phyloP scores from a whole-genome alignment of 2,888 invertebrate genomes.

The Ceramica pisi region DNA sequence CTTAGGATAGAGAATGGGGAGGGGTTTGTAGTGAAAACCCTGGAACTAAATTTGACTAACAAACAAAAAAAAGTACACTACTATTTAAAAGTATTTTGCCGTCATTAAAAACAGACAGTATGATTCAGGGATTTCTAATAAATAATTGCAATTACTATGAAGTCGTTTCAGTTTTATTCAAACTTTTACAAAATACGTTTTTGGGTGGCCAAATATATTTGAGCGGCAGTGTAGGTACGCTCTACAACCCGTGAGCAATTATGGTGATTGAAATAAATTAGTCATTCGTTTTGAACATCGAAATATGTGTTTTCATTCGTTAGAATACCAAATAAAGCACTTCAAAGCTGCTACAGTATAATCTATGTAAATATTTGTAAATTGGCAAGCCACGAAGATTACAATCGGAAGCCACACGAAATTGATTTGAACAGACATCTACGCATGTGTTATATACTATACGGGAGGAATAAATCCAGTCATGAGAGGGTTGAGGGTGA shows the following conservation, averaged over 20 bases:
- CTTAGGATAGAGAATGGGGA: no score
- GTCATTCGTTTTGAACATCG: slow-evolving; percentile 22
- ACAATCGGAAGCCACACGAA: slow-evolving; percentile 52
- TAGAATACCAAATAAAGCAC: slow-evolving; percentile 42
- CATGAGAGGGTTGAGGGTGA: slow-evolving; percentile 32
- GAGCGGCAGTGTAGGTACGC: background rate
- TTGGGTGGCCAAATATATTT: no score
- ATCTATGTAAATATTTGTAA: slow-evolving; percentile 57
- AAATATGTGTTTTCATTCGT: slow-evolving; percentile 14
- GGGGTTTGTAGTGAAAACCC: no score
- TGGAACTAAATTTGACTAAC: no score
- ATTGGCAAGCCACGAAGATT: slow-evolving; percentile 34
- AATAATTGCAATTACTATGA: no score
- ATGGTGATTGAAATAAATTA: slow-evolving; percentile 39
- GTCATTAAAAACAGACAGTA: no score
- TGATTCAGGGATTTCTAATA: no score
- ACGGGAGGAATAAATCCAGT: slow-evolving; percentile 44
- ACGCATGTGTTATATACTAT: slow-evolving; percentile 34
- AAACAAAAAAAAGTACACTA: no score
- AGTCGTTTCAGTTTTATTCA: no score
- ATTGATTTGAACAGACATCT: slow-evolving; percentile 44
- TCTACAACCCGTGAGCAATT: slow-evolving; percentile 8
- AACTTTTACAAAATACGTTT: no score
- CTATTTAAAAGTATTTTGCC: no score
- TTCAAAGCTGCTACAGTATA: slow-evolving; percentile 43